Percentiles rank a stretch among this genome's conserved stretches.
Evolutionary conservation across 2,888 invertebrate genomes (phyloP).

Genomic region (Leucophenga maculata): DNA sequence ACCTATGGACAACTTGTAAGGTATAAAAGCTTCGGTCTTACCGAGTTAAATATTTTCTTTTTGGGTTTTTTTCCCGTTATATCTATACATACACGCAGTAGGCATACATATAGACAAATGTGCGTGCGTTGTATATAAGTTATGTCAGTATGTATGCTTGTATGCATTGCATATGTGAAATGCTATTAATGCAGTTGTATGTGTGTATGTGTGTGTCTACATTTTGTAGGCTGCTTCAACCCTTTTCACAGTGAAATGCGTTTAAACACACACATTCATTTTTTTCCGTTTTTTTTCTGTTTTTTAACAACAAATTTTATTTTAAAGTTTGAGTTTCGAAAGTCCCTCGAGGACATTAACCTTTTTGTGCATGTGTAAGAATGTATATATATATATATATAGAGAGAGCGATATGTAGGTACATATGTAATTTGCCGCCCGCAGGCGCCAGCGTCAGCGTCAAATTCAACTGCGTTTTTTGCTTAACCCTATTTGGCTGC

Average conservation of each 20-base stretch:
- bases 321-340: slow-evolving; percentile 66
- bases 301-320: slow-evolving; percentile 33
- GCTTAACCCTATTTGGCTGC: slow-evolving; percentile 21
- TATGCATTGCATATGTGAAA: slow-evolving; percentile 17
- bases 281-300: no score
- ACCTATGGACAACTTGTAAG: no score
- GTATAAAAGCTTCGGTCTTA: background rate
- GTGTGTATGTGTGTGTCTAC: slow-evolving; percentile 38
- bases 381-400: background rate
- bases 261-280: background rate
- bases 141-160: slow-evolving; percentile 38
- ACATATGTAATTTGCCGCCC: slow-evolving; percentile 39
- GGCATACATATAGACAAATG: no score
- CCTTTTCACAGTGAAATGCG: background rate
- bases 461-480: background rate
- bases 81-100: no score
- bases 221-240: slow-evolving; percentile 42
- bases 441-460: slow-evolving; percentile 51
- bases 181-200: slow-evolving; percentile 18
- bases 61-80: no score
- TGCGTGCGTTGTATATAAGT: no score
- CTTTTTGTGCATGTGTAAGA: slow-evolving; percentile 48
- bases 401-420: no score
- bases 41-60: no score
- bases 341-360: slow-evolving; percentile 70